Conservation (phyloP, 2,888 invertebrate species). For the Neria commutata region DNA sequence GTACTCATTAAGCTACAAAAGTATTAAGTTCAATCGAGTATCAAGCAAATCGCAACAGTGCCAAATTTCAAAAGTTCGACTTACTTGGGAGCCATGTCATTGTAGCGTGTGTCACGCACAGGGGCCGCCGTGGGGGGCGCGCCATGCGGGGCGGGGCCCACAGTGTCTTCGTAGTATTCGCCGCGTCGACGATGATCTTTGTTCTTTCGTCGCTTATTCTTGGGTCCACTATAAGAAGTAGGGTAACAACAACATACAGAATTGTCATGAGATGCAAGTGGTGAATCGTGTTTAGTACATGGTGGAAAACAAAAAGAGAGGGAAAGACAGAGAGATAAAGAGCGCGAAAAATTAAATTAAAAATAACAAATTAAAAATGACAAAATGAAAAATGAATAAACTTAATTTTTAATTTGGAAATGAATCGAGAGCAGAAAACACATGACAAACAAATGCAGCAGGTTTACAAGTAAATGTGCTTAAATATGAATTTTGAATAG, state of each 20-base stretch:
- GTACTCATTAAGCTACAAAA: too few relatives aligned
- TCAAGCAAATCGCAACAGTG: constrained; percentile 5
- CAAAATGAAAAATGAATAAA: constrained; percentile 2
- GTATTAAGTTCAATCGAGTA: too few relatives aligned
- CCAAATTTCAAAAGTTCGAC: constrained; percentile 52
- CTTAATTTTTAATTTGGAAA: constrained; percentile 1
- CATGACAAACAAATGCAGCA: too few relatives aligned
- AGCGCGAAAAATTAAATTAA: constrained; percentile 28
- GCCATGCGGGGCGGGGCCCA: constrained; percentile 61
- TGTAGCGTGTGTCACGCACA: constrained; percentile 74
- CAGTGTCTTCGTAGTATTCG: constrained; percentile 63
- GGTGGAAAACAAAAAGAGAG: too few relatives aligned
- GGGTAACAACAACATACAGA: background rate
- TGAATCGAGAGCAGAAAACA: too few relatives aligned
- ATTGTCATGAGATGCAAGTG: too few relatives aligned
- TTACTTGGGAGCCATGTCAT: constrained; percentile 88
- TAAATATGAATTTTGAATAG: too few relatives aligned
- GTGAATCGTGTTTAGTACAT: too few relatives aligned
- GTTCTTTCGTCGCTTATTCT: constrained; percentile 61
- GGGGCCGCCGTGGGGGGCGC: constrained; percentile 65
- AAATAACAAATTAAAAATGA: too few relatives aligned
- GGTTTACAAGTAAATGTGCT: too few relatives aligned
- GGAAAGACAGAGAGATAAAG: constrained; percentile 27
- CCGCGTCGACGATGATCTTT: constrained; percentile 62
- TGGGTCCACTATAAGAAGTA: constrained; percentile 54